Base-by-base conservation (phyloP, 1,140 invertebrate genomes). In the Brachionus angularis region DNA sequence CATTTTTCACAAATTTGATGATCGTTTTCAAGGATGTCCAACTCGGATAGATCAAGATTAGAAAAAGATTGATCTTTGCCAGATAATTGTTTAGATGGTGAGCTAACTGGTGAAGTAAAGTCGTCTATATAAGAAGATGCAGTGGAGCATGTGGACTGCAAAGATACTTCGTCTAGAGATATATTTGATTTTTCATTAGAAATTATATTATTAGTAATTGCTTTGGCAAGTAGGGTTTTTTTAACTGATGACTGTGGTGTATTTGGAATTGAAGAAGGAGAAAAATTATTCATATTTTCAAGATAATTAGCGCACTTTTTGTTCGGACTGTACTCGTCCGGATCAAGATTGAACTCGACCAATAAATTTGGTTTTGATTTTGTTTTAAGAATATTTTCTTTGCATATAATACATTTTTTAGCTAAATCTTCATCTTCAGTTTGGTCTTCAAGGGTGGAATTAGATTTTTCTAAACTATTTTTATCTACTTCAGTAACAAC, bases 201-300 rank as follows among this genome's bases (percentile, higher is more conserved):
- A 58, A 14, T 58, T 21, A 34, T 34, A 33, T 67, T 46, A 18
- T 67, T 67, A 18, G 46, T 67, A 10, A 67, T 67, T 10, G 62
- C 62, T 29, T 67, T 67, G 2, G 62, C 62, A 1, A 67, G 62
- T 12, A 67, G 62, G 14, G 62, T 67, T 33, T 50, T 46, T 67
- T 67, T 67, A 5, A 31, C 62, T 10, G 42, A 34, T 14, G 62
- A 67, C 47, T 67, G 62, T 3, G 62, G 62, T 14, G 62, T 67
- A 31, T 50, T 50, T 12, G 39, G 33, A 29, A 50, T 25, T 18
- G 62, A 67, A 10, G 42, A 18, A 3, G 47, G 8, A 47, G 21
- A 27, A 8, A 14, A 21, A 25, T 14, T 2, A 36, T 36, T 42
- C 42, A 47, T 49, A 29, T 67, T 67, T 36, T 67, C 62, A 16